These are phyloP conservation scores for Polia nebulosa DNA, from an alignment of 2,888 invertebrate genomes.

Conservation along the genomic window DNA sequence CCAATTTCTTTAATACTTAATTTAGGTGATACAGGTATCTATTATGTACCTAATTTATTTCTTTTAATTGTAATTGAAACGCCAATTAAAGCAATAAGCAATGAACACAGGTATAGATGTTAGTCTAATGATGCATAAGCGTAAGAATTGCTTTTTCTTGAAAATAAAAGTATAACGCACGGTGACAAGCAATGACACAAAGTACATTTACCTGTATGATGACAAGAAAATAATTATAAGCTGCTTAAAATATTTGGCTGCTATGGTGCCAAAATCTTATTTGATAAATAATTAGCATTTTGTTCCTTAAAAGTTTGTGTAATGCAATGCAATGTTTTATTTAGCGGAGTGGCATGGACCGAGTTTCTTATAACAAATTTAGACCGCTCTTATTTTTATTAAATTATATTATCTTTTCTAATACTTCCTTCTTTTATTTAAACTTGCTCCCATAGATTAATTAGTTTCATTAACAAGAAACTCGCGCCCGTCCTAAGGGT, in stretches of 20 bases:
- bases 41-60: slow-evolving; percentile 1
- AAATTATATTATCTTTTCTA: slow-evolving; percentile 49
- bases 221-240: slow-evolving; percentile 19
- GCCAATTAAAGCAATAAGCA: slow-evolving; percentile 25
- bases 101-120: neutral
- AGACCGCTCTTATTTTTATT: slow-evolving; percentile 44
- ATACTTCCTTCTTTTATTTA: slow-evolving; percentile 30
- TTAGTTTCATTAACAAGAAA: too few species aligned
- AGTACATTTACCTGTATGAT: slow-evolving; percentile 19
- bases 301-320: slow-evolving; percentile 24
- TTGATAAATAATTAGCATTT: slow-evolving; percentile 39
- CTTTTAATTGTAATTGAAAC: slow-evolving; percentile 9
- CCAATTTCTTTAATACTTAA: slow-evolving; percentile 4
- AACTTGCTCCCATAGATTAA: neutral
- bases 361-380: slow-evolving; percentile 10
- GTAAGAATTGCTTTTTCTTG: neutral
- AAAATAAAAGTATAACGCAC: neutral
- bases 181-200: slow-evolving; percentile 31
- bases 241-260: slow-evolving; percentile 51
- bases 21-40: neutral
- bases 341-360: slow-evolving; percentile 26
- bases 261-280: slow-evolving; percentile 58
- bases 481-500: too few species aligned
- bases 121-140: slow-evolving; percentile 1
- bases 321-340: slow-evolving; percentile 35